Base-by-base conservation (phyloP, 2,797 vertebrate species). In the Takifugu ocellatus region DNA sequence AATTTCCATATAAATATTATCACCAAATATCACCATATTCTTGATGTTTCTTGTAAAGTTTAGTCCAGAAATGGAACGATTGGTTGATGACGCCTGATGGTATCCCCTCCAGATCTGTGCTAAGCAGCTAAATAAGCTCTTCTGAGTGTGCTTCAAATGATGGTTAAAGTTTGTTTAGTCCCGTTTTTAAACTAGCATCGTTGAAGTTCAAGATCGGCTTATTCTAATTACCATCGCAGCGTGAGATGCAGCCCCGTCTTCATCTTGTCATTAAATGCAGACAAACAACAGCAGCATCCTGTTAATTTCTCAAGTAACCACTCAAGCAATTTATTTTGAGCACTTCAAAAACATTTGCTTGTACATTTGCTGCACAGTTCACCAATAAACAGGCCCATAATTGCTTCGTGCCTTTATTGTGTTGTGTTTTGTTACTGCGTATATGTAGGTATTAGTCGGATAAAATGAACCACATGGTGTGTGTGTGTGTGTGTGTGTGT, bases 331-430 rank as follows among this genome's bases (percentile, higher is more conserved):
- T 63, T 39, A 63, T 50, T 57, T 68, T 49, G 36, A 61, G 42
- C 64, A 48, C 70, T 71, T 60, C 48, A 75, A 72, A 75, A 75
- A 76, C 25, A 39, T 65, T 42, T 73, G 39, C 58, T 56, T 77
- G 52, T 64, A 55, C 60, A 77, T 87, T 87, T 87, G 86, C 79
- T 66, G 77, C 74, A 56, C 72, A 61, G 61, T 64, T 76, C 46
- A 81, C 62, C 43, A 68, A 85, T 76, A 68, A 87, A 79, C 84
- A 81, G 77, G 59, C 79, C 78, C 66, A 63, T 88, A 87, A 89
- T 83, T 87, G 77, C 65, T 81, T 78, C 68, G 56, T 54, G 72
- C 70, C 59, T 78, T 52, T 64, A 67, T 74, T 82, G 71, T 82
- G 76, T 74, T 79, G 71, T 61, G 64, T 72, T 39, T 39, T 39